Evolutionary conservation across 2,888 invertebrate species (phyloP), one percentile per base, ranked within the genome.

Genomic region (Ommatoiulus sabulosus): DNA sequence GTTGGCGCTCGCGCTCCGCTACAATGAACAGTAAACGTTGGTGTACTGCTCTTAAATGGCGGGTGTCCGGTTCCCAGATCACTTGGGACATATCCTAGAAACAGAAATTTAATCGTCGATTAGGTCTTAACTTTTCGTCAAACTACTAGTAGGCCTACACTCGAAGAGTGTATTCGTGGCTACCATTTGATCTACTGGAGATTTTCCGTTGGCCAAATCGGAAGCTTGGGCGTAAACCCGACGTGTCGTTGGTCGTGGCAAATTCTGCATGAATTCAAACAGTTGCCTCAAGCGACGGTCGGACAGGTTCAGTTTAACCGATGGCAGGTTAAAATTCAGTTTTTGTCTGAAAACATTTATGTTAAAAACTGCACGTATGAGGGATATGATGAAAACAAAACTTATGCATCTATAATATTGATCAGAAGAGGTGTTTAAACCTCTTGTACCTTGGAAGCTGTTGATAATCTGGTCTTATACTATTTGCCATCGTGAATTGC

Each of bases 241-340:
- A 35, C 80, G n/a, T 35, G 72, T 87, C 20, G 92, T 91, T 0
- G 93, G 93, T 88, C 93, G 90, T 7, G 94, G 93, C 88, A 94
- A 91, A 90, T 93, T 93, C 89, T 93, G 93, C 87, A 94, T 90
- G 92, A 96, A 96, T 90, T 95, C 95, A 89, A 95, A 93, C 3
- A 96, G 93, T 48, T 94, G 92, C 44, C 94, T 94, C 48, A 96
- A 94, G 92, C 95, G 95, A 87, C 95, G 94, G 91, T 97, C 96
- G 0, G 96, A 96, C 57, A 96, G 92, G 92, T 96, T 96, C 57
- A 97, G 92, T 91, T 96, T 96, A 84, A 97, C 91, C 90, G 95
- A 95, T 43, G 95, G 95, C 44, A 96, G 93, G 0, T 95, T 95
- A 80, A 96, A 94, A 91, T 96, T 96, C 87, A 96, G 93, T 93